phyloP scores from a whole-genome alignment of 2,113 vertebrate species.

The Rhea americana region DNA sequence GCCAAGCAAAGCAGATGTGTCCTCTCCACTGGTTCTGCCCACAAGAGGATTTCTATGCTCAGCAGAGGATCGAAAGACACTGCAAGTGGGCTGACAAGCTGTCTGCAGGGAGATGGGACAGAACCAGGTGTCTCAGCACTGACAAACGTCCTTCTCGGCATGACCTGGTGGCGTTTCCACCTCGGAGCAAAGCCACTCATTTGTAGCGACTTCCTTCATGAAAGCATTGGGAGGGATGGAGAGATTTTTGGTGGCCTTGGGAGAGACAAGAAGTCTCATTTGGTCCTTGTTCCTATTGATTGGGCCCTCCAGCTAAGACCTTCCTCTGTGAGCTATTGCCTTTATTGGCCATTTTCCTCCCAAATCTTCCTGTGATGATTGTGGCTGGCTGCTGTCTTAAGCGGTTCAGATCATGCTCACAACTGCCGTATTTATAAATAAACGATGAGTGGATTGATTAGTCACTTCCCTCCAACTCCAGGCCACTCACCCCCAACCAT shows the following conservation, averaged over 20 bases:
- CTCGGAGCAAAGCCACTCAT: background rate
- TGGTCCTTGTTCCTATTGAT: constrained; percentile 23
- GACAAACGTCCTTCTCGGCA: background rate
- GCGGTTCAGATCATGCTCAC: background rate
- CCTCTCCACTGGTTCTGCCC: background rate
- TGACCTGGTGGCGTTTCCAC: background rate
- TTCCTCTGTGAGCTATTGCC: background rate
- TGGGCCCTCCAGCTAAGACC: background rate
- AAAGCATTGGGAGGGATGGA: background rate
- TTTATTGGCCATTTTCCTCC: background rate
- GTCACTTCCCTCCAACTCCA: constrained; percentile 35
- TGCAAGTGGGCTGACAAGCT: background rate
- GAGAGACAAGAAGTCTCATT: background rate
- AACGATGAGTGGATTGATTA: constrained; percentile 68
- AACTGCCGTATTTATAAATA: constrained; percentile 57
- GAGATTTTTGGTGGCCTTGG: background rate
- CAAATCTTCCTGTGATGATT: background rate
- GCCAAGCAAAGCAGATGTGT: background rate
- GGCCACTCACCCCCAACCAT: background rate
- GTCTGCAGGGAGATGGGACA: background rate
- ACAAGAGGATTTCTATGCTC: background rate
- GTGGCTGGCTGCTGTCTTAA: background rate
- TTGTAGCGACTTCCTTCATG: background rate
- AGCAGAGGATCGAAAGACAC: background rate
- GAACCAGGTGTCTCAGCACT: background rate